A percentile compares a stretch with the other conserved stretches of the same genome.
These are phyloP conservation scores for Nymphalis c-album DNA, from an alignment of 2,888 invertebrate genomes.

Conservation along the genomic window DNA sequence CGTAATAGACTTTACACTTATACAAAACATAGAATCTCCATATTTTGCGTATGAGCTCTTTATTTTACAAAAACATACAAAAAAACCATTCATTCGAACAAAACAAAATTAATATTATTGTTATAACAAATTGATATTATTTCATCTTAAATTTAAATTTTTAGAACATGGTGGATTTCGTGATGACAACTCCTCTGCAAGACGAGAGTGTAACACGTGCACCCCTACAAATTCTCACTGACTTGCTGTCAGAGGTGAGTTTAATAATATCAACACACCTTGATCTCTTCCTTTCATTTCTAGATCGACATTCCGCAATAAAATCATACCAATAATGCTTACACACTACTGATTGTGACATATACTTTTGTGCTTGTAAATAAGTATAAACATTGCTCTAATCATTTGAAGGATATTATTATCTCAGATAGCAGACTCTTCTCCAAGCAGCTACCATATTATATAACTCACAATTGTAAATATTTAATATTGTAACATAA, in stretches of 20 bases:
- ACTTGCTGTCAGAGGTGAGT: slow-evolving; percentile 83
- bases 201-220: slow-evolving; percentile 87
- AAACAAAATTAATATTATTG: no score
- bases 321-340: neutral
- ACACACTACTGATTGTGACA: no score
- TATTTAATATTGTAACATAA: no score
- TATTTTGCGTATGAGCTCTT: neutral
- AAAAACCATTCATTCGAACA: slow-evolving; percentile 19
- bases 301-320: neutral
- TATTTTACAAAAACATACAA: neutral
- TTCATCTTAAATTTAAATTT: slow-evolving; percentile 35
- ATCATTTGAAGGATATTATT: no score
- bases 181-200: slow-evolving; percentile 87
- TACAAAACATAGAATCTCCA: slow-evolving; percentile 1
- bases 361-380: no score
- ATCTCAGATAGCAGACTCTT: no score
- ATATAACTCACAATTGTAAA: neutral
- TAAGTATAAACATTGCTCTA: no score
- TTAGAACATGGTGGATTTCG: slow-evolving; percentile 88
- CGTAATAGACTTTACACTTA: neutral
- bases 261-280: no score
- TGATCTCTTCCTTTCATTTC: no score
- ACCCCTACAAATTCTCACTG: slow-evolving; percentile 87
- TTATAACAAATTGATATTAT: no score
- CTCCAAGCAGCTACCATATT: no score